Conservation (phyloP, 2,113 vertebrate species). For the Microcebus murinus region DNA sequence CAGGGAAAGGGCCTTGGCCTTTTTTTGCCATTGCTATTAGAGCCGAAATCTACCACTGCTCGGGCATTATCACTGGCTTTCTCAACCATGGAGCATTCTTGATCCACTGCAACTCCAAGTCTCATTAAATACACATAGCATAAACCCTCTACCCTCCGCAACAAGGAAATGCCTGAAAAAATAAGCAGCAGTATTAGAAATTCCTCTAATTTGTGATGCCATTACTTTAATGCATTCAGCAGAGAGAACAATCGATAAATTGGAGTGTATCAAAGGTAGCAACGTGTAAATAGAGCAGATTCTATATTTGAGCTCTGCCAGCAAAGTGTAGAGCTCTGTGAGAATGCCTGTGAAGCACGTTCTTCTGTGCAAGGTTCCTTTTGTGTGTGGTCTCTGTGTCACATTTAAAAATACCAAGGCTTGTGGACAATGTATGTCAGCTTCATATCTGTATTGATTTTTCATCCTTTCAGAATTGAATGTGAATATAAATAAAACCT, state of each 20-base stretch:
- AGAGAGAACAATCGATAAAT: background rate
- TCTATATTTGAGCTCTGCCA: background rate
- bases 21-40: background rate
- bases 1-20: background rate
- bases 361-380: background rate
- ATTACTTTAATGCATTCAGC: background rate
- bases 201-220: background rate
- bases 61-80: background rate
- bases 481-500: constrained; percentile 63
- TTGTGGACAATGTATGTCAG: background rate
- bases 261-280: background rate
- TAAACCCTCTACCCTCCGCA: background rate
- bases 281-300: background rate
- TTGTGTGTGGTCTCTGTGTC: background rate
- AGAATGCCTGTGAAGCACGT: background rate
- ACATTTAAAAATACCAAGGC: constrained; percentile 43
- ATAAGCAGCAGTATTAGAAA: background rate
- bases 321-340: background rate
- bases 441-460: constrained; percentile 62
- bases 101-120: background rate
- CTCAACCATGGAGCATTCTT: background rate
- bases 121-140: background rate
- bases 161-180: background rate
- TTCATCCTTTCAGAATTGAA: constrained; percentile 67
- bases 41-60: background rate